Percentiles rank a stretch among this genome's conserved stretches.
Conservation (phyloP, 2,797 vertebrate genomes). For the Forpus xanthops region DNA sequence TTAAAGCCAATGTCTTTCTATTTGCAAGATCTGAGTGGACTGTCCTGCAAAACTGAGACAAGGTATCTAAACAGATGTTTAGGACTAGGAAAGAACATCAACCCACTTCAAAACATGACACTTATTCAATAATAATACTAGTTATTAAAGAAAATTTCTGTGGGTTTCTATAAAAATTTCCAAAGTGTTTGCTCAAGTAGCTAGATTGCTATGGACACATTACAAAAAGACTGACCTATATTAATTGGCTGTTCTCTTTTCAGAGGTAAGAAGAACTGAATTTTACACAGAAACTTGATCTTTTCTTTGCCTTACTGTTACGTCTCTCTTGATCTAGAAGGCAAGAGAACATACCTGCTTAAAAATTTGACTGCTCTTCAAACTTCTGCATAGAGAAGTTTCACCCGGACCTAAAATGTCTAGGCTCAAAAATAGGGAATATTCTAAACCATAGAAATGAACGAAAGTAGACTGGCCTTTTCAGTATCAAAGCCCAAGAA, state of each 20-base stretch:
- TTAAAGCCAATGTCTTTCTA: neutral
- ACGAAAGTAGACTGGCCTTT: neutral
- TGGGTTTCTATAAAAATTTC: neutral
- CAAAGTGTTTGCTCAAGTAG: neutral
- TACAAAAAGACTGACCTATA: neutral
- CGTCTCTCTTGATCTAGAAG: neutral
- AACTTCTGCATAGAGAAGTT: neutral
- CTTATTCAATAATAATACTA: neutral
- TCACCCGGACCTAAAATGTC: neutral
- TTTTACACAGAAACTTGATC: neutral
- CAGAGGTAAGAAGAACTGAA: neutral
- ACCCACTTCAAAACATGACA: neutral
- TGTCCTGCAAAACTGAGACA: neutral
- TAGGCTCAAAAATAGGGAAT: neutral
- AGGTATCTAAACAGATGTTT: neutral
- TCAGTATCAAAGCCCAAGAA: neutral
- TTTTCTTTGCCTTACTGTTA: neutral
- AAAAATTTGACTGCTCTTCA: neutral
- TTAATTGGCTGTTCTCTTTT: neutral
- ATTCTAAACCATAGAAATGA: neutral
- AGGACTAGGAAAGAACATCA: neutral
- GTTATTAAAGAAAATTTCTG: accelerated
- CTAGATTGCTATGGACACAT: neutral
- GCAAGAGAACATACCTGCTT: neutral
- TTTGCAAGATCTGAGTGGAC: neutral